Evolutionary conservation across 2,113 vertebrate species (phyloP).

Genomic region (Cynopterus brachyotis): DNA sequence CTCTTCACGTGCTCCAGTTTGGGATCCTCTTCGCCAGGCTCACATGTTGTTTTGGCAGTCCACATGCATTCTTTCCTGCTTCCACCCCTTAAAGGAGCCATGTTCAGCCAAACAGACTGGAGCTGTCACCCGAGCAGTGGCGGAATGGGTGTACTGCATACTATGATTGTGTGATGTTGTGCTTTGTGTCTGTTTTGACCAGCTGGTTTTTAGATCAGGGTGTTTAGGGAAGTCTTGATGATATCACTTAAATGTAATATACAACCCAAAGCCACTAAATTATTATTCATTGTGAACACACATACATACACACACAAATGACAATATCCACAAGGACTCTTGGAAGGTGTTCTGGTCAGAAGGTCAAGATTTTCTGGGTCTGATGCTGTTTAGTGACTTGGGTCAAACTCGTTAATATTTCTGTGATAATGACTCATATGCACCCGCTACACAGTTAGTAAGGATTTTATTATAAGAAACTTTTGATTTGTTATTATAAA

Average conservation of each 20-base stretch:
- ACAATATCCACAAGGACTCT: background rate
- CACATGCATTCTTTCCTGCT: background rate
- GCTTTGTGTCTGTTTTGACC: background rate
- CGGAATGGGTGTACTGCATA: accelerated
- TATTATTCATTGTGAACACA: background rate
- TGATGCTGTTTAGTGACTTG: background rate
- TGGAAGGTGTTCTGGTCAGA: background rate
- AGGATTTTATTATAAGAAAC: background rate
- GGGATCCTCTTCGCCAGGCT: slow-evolving; percentile 36
- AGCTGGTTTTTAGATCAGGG: background rate
- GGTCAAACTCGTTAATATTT: background rate
- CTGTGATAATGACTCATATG: background rate
- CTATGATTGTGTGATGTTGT: background rate
- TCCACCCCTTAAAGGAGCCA: slow-evolving; percentile 63
- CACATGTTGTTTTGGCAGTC: slow-evolving; percentile 64
- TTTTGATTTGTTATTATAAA: slow-evolving; percentile 15
- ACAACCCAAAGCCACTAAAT: background rate
- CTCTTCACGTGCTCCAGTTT: slow-evolving; percentile 25
- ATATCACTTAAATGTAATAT: no score
- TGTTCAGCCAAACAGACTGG: accelerated
- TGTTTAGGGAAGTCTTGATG: background rate
- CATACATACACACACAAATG: no score
- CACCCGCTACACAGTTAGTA: background rate
- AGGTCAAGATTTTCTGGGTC: background rate
- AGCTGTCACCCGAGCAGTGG: background rate